Percentiles rank a stretch among this genome's conserved stretches.
phyloP scores from a whole-genome alignment of 2,888 invertebrate species.

The Metallyticus violacea region DNA sequence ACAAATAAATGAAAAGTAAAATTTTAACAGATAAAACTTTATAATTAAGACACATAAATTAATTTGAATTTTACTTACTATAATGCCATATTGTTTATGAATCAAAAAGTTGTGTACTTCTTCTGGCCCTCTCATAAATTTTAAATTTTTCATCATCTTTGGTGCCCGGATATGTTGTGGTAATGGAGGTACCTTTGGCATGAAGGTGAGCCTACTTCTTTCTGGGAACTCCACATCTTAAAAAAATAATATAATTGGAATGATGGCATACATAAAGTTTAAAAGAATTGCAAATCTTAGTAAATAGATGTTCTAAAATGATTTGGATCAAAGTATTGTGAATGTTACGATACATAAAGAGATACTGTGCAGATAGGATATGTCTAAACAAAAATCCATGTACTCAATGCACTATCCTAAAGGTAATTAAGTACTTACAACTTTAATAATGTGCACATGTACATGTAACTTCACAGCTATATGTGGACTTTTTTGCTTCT shows the following conservation, averaged over 20 bases:
- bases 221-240: constrained; percentile 73
- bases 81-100: constrained; percentile 89
- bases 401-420: too few species aligned
- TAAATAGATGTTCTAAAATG: too few species aligned
- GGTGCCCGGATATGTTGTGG: constrained; percentile 66
- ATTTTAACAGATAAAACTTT: not conserved
- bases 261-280: too few species aligned
- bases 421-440: constrained; percentile 29
- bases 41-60: constrained; percentile 5
- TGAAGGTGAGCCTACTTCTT: constrained; percentile 62
- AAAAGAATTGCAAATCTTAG: too few species aligned
- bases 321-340: too few species aligned
- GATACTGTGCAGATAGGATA: too few species aligned
- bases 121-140: constrained; percentile 92
- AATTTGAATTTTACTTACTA: constrained; percentile 58
- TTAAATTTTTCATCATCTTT: constrained; percentile 80
- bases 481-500: too few species aligned
- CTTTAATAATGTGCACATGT: too few species aligned
- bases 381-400: too few species aligned
- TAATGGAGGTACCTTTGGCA: constrained; percentile 71
- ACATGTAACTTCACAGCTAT: too few species aligned
- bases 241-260: constrained; percentile 25
- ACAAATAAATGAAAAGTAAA: not conserved
- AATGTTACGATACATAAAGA: too few species aligned
- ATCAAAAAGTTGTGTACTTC: constrained; percentile 76